A percentile compares a stretch with the other conserved stretches of the same genome.
Evolutionary conservation across 2,797 vertebrate genomes (phyloP).

Genomic region (Novumbra hubbsi): DNA sequence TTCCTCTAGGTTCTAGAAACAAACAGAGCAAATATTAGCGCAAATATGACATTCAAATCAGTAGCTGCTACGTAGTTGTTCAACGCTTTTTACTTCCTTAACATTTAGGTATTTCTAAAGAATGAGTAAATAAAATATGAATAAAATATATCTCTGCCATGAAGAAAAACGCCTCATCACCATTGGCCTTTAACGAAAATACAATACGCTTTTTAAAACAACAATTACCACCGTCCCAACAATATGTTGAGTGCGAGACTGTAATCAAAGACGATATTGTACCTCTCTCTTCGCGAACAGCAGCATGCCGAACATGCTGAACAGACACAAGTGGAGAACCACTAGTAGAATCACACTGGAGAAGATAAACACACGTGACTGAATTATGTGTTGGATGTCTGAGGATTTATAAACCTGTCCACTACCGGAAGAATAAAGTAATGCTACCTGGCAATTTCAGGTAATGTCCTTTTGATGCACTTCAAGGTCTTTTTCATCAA

Average conservation of each 20-base stretch:
- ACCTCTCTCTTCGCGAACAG: constrained; percentile 77
- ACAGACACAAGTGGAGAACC: constrained; percentile 74
- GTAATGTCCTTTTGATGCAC: constrained; percentile 74
- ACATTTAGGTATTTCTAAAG: background rate
- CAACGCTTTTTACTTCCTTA: background rate
- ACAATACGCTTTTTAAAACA: background rate
- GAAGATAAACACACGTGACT: background rate
- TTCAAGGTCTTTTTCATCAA: constrained; percentile 86
- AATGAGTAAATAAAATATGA: background rate
- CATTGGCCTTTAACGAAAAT: background rate
- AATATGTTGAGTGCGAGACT: background rate
- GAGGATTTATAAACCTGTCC: too few species aligned
- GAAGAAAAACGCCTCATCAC: background rate
- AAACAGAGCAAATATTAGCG: background rate
- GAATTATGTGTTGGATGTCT: too few species aligned
- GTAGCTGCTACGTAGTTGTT: background rate
- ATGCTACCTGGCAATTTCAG: constrained; percentile 77
- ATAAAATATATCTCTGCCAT: background rate
- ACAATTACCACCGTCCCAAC: background rate
- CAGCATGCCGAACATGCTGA: constrained; percentile 80
- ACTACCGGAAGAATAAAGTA: background rate
- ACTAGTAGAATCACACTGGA: constrained; percentile 74
- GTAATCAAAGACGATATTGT: constrained; percentile 15
- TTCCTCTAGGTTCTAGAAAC: constrained; percentile 58
- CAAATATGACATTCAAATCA: background rate